These are phyloP conservation scores for Pachyseris speciosa DNA, from an alignment of 64 coral and sea anemone genomes.

Conservation along the genomic window DNA sequence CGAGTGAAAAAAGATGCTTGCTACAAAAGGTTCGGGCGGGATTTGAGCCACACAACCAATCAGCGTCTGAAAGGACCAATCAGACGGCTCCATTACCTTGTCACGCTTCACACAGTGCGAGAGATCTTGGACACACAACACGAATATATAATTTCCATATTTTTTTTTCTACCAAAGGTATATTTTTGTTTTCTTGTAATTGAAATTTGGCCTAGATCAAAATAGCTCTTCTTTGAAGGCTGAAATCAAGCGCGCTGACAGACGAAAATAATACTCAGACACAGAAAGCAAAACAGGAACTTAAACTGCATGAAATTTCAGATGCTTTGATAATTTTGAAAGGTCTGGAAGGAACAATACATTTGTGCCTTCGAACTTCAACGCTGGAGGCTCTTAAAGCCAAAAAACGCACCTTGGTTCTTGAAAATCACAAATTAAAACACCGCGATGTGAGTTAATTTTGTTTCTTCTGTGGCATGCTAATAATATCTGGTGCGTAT, in stretches of 20 bases:
- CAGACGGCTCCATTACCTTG: conserved; percentile 52
- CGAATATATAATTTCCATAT: too few species aligned
- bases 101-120: conserved; percentile 76
- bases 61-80: conserved; percentile 57
- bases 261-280: not conserved
- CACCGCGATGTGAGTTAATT: not conserved
- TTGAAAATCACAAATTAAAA: not conserved
- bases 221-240: not conserved
- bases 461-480: conserved; percentile 30
- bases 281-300: conserved; percentile 16
- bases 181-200: not conserved
- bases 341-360: not conserved
- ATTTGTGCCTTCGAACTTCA: not conserved
- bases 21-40: conserved; percentile 67
- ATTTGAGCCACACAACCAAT: conserved; percentile 75
- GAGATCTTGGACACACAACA: too few species aligned
- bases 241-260: not conserved
- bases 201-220: not conserved
- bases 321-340: not conserved
- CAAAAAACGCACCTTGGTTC: not conserved
- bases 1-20: conserved; percentile 26
- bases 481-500: not conserved
- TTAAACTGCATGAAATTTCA: not conserved
- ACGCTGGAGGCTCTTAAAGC: not conserved
- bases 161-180: not conserved